Evolutionary conservation across 35 echinoderm and acorn worm genomes (phyloP).

Genomic region (Apostichopus japonicus): DNA sequence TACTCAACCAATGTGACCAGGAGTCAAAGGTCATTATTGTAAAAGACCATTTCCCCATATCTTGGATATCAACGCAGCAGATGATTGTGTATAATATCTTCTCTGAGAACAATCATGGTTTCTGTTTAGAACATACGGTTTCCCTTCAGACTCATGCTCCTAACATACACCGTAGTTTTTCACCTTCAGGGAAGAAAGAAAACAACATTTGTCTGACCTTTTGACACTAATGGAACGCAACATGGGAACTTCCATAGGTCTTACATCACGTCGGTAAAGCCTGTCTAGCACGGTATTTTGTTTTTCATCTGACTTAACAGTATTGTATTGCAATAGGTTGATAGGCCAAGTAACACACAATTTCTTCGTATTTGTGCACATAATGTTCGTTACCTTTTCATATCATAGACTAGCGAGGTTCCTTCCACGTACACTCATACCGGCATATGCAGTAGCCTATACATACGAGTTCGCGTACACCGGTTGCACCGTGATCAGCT

Average conservation of each 20-base stretch:
- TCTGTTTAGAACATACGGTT: neutral
- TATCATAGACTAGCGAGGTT: neutral
- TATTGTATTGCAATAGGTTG: constrained; percentile 43
- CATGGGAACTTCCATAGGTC: constrained; percentile 13
- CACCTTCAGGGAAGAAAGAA: constrained; percentile 19
- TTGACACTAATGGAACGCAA: constrained; percentile 22
- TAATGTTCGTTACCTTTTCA: neutral
- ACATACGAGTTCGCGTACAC: neutral
- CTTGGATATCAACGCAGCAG: too few species aligned
- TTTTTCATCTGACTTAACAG: constrained; percentile 19
- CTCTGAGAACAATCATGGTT: constrained; percentile 3
- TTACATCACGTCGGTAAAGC: constrained; percentile 28
- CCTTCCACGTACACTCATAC: neutral
- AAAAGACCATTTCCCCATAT: too few species aligned
- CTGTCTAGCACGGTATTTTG: constrained; percentile 9
- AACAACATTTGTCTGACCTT: constrained; percentile 54
- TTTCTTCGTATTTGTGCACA: neutral
- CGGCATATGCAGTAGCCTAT: constrained; percentile 5
- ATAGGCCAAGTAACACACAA: constrained; percentile 28
- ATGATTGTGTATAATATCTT: neutral
- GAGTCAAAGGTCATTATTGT: neutral
- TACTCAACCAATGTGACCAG: neutral
- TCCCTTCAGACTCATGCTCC: neutral
- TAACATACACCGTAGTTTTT: constrained; percentile 5
- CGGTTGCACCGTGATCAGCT: neutral